These are phyloP conservation scores for Phaedon cochleariae DNA, from an alignment of 2,888 invertebrate genomes.

Conservation along the genomic window DNA sequence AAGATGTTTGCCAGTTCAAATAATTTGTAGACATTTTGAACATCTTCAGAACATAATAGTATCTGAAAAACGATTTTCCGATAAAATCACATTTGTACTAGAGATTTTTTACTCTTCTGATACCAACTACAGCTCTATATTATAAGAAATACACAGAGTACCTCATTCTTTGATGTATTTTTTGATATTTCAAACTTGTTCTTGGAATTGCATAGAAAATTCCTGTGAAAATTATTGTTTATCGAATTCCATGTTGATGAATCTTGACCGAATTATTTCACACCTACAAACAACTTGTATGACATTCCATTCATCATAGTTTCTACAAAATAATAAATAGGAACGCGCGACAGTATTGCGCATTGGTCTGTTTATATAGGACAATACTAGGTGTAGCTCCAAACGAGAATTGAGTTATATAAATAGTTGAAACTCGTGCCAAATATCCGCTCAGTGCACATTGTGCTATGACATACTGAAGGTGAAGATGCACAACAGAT, in stretches of 20 bases:
- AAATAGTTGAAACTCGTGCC: constrained; percentile 34
- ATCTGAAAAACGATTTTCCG: too few species aligned
- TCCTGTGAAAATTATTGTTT: too few species aligned
- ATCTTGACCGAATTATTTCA: background rate
- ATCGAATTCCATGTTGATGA: background rate
- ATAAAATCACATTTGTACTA: too few species aligned
- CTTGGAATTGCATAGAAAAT: too few species aligned
- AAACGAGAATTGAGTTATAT: constrained; percentile 35
- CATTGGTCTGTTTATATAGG: constrained; percentile 21
- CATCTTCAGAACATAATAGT: too few species aligned
- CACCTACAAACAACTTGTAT: background rate
- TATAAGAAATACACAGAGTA: too few species aligned
- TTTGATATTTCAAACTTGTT: too few species aligned
- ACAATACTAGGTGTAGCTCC: constrained; percentile 25
- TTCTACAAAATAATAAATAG: background rate
- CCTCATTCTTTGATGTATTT: too few species aligned
- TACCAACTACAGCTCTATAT: too few species aligned
- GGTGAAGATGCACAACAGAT: background rate
- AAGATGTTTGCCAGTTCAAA: too few species aligned
- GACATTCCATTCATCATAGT: constrained; percentile 6
- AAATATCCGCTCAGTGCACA: constrained; percentile 34
- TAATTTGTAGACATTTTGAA: too few species aligned
- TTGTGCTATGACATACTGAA: constrained; percentile 19
- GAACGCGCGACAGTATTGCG: constrained; percentile 8
- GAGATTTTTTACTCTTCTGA: too few species aligned